Percentiles rank a stretch among this genome's conserved stretches.
phyloP scores from a whole-genome alignment of 2,113 vertebrate species.

The Coptodon rendalli region DNA sequence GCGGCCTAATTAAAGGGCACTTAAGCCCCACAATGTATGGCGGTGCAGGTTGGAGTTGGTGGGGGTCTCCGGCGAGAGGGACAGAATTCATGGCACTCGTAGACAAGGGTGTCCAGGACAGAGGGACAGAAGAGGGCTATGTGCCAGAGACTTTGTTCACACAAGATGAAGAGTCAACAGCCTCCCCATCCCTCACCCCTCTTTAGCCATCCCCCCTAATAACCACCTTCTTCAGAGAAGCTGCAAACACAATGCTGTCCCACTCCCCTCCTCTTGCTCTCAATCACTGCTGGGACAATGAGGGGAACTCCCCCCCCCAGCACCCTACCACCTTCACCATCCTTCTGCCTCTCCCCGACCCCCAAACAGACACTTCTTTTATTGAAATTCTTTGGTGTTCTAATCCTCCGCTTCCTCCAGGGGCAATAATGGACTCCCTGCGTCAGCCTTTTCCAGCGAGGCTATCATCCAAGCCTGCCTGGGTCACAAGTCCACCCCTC shows the following conservation, averaged over 20 bases:
- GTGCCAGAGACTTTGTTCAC: constrained; percentile 76
- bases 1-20: constrained; percentile 80
- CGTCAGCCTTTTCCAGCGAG: constrained; percentile 76
- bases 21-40: constrained; percentile 75
- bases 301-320: constrained; percentile 52
- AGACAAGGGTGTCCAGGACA: constrained; percentile 67
- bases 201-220: constrained; percentile 65
- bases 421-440: constrained; percentile 77
- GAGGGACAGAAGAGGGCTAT: constrained; percentile 61
- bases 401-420: constrained; percentile 82
- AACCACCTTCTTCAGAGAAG: constrained; percentile 68
- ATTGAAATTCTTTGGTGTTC: constrained; percentile 82
- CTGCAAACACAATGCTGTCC: constrained; percentile 72
- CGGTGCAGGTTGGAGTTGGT: constrained; percentile 66
- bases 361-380: constrained; percentile 82
- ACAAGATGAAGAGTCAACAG: constrained; percentile 83
- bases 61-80: constrained; percentile 51
- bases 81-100: constrained; percentile 71
- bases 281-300: constrained; percentile 78
- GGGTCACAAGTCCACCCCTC: constrained; percentile 68
- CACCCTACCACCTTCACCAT: constrained; percentile 21
- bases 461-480: constrained; percentile 58
- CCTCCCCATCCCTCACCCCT: constrained; percentile 67
- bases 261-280: constrained; percentile 73
- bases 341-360: constrained; percentile 67